Evolutionary conservation across 2,888 invertebrate species (phyloP), one percentile per base, ranked within the genome.

Genomic region (Sarcophaga variegata): DNA sequence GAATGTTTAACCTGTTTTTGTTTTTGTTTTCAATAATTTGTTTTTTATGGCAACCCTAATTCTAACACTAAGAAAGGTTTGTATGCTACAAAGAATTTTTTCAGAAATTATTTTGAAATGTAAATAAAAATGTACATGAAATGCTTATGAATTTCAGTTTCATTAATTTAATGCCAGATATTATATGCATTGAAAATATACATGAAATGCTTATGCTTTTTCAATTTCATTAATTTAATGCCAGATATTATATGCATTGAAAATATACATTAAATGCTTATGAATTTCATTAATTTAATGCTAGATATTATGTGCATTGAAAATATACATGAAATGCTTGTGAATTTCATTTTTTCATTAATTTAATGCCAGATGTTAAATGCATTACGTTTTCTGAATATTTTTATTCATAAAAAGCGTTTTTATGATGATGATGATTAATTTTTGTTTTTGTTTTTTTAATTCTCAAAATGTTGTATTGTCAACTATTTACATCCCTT

Each of bases 401-500:
- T 76, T 67, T 63, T 49, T 77, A 20, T 72, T 17, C 66, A 66
- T 54, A 54, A 54, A 54, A 62, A 66, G 69, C 77, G 27, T 47
- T 81, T 83, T 81, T 67, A 84, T 87, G 83, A 81, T 80, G 59
- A 80, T 87, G 82, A 83, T 54, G 54, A 54, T 54, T 14, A 14
- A 14, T 54, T 54, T 54, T 54, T 54, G 17, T 54, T 54, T 54
- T 54, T 14, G 17, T 54, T 54, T 54, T 54, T 54, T 54, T 14
- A 54, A 14, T 81, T 83, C 83, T 88, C 87, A 86, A 80, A 80
- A 77, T 78, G 77, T 88, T 89, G 90, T 91, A 91, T 91, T 91
- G 91, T 91, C 91, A 90, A 90, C 90, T 90, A 90, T 91, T 90
- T 90, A 91, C 91, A 91, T 91, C 90, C 91, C 90, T 90, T 91